These are phyloP conservation scores for Butorides virescens DNA, from an alignment of 2,113 vertebrate species.

Conservation along the genomic window DNA sequence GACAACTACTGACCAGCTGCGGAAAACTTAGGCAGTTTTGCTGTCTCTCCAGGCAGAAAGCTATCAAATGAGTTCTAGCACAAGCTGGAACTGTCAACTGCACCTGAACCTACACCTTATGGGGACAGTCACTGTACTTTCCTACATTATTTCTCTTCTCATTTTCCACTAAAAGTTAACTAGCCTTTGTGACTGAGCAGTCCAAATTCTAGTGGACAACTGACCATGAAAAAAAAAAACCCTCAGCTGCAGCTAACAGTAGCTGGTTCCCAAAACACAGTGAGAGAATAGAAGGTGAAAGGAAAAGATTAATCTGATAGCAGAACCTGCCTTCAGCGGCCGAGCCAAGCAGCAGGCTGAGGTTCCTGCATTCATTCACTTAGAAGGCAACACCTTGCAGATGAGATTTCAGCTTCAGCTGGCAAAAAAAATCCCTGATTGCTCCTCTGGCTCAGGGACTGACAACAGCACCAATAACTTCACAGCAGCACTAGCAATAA, in stretches of 20 bases:
- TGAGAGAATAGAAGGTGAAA: not conserved
- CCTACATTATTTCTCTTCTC: not conserved
- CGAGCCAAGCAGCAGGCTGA: not conserved
- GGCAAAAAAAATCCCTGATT: not conserved
- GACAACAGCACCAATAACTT: not conserved
- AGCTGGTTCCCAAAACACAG: not conserved
- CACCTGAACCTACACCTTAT: not conserved
- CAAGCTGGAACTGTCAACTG: not conserved
- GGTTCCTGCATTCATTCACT: not conserved
- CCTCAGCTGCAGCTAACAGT: not conserved
- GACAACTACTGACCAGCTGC: not conserved
- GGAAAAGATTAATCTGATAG: not conserved
- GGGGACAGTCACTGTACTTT: not conserved
- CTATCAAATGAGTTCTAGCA: not conserved
- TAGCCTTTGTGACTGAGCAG: not conserved
- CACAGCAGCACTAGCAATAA: not conserved
- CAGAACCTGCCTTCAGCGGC: not conserved
- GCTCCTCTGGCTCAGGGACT: not conserved
- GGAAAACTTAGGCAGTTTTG: not conserved
- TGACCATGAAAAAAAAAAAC: not conserved
- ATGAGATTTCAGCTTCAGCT: not conserved
- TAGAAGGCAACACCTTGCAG: not conserved
- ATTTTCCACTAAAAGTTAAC: not conserved
- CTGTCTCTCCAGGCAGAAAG: not conserved
- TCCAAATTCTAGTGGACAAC: not conserved